Conservation (phyloP, 2,113 vertebrate species). For the Poeciliopsis turrubarensis region DNA sequence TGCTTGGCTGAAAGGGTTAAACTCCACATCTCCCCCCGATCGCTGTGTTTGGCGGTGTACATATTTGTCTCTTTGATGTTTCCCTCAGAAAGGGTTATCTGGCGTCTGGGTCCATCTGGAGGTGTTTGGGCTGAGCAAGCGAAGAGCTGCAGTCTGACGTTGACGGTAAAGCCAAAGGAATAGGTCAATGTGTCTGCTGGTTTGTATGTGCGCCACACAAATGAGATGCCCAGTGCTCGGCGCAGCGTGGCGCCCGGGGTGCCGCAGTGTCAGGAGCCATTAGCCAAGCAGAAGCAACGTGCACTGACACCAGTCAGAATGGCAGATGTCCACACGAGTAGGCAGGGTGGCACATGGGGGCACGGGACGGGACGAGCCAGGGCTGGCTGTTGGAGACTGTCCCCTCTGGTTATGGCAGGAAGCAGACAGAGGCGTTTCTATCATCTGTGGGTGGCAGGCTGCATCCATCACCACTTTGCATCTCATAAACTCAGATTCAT, state of each 20-base stretch:
- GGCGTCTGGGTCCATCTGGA: slow-evolving; percentile 62
- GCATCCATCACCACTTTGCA: slow-evolving; percentile 29
- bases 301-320: slow-evolving; percentile 78
- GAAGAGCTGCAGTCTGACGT: slow-evolving; percentile 65
- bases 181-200: slow-evolving; percentile 81
- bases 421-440: slow-evolving; percentile 65
- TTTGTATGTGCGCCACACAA: slow-evolving; percentile 64
- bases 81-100: slow-evolving; percentile 54
- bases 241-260: slow-evolving; percentile 48
- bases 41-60: slow-evolving; percentile 43
- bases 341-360: slow-evolving; percentile 73
- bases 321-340: slow-evolving; percentile 80
- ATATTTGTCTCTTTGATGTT: slow-evolving; percentile 75
- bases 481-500: slow-evolving; percentile 42
- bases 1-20: slow-evolving; percentile 72
- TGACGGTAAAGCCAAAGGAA: slow-evolving; percentile 81
- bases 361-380: slow-evolving; percentile 49
- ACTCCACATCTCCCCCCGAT: slow-evolving; percentile 51
- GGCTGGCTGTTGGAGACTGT: slow-evolving; percentile 59
- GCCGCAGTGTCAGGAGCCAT: slow-evolving; percentile 67
- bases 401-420: slow-evolving; percentile 68
- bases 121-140: slow-evolving; percentile 59
- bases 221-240: slow-evolving; percentile 71
- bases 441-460: slow-evolving; percentile 37
- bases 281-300: slow-evolving; percentile 65